phyloP scores from a whole-genome alignment of 2,888 invertebrate genomes.

The Meliscaeva auricollis region DNA sequence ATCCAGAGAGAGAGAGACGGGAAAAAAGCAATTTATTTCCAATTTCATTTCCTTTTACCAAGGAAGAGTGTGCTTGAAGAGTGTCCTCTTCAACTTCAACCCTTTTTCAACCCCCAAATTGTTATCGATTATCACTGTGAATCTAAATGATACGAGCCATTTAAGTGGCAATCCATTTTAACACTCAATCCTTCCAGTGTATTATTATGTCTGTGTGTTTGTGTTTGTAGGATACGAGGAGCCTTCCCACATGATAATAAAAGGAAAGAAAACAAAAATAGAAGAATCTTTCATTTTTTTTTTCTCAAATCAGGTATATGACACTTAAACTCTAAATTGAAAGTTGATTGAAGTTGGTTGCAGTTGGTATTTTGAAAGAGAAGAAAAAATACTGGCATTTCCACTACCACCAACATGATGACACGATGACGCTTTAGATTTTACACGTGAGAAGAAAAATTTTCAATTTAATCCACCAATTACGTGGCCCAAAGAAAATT shows the following conservation, averaged over 20 bases:
- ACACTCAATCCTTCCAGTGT: background rate
- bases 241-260: background rate
- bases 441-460: conserved; percentile 4
- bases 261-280: background rate
- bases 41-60: conserved; percentile 53
- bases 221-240: background rate
- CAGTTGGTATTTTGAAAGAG: background rate
- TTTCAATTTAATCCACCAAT: conserved; percentile 67
- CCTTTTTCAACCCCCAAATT: conserved; percentile 60
- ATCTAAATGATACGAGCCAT: conserved; percentile 63
- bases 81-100: conserved; percentile 27
- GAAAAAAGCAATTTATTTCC: conserved; percentile 68
- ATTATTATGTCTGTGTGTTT: background rate
- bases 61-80: conserved; percentile 30
- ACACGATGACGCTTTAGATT: background rate
- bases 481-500: conserved; percentile 64
- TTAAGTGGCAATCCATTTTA: conserved; percentile 61
- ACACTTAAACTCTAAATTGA: background rate
- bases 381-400: background rate
- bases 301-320: conserved; percentile 7
- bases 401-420: no score
- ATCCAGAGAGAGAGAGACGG: background rate
- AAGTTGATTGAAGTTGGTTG: conserved; percentile 10
- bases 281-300: background rate
- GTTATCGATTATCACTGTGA: conserved; percentile 68